phyloP scores from a whole-genome alignment of 2,888 invertebrate genomes.

The Netelia melanura region DNA sequence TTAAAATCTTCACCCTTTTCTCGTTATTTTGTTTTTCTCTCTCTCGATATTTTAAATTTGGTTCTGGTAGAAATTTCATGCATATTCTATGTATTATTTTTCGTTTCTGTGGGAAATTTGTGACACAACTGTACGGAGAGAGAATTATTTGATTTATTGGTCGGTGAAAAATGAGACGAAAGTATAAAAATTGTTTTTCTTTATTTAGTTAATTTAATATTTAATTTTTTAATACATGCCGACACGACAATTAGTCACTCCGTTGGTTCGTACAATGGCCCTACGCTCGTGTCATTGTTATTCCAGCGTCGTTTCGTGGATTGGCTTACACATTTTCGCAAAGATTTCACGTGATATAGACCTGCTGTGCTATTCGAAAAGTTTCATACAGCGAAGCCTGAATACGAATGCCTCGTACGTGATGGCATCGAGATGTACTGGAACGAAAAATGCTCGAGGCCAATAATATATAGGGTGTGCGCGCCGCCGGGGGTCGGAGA shows the following conservation, averaged over 20 bases:
- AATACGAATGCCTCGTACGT: conserved; percentile 52
- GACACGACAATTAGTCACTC: not conserved
- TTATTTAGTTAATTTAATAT: not conserved
- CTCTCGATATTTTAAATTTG: not conserved
- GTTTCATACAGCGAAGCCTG: conserved; percentile 49
- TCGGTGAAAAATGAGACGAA: not conserved
- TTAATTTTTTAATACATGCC: not conserved
- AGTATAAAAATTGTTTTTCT: not conserved
- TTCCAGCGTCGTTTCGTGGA: conserved; percentile 17
- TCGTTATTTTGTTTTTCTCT: conserved; percentile 5
- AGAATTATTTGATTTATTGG: not conserved
- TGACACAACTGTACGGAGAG: not conserved
- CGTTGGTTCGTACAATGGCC: conserved; percentile 5
- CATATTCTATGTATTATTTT: conserved; percentile 49
- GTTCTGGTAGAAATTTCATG: conserved; percentile 38
- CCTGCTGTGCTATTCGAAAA: conserved; percentile 8
- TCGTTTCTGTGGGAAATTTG: conserved; percentile 37
- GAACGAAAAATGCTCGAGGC: conserved; percentile 35
- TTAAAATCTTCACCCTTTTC: not conserved
- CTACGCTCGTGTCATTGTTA: conserved; percentile 28
- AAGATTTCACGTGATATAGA: conserved; percentile 60
- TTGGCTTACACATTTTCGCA: conserved; percentile 56
- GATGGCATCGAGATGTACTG: conserved; percentile 6
- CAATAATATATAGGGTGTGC: conserved; percentile 39
- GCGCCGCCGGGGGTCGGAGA: conserved; percentile 34